Percentiles rank a stretch among this genome's conserved stretches.
phyloP scores from a whole-genome alignment of 2,797 vertebrate species.

The Xerus rutilus region DNA sequence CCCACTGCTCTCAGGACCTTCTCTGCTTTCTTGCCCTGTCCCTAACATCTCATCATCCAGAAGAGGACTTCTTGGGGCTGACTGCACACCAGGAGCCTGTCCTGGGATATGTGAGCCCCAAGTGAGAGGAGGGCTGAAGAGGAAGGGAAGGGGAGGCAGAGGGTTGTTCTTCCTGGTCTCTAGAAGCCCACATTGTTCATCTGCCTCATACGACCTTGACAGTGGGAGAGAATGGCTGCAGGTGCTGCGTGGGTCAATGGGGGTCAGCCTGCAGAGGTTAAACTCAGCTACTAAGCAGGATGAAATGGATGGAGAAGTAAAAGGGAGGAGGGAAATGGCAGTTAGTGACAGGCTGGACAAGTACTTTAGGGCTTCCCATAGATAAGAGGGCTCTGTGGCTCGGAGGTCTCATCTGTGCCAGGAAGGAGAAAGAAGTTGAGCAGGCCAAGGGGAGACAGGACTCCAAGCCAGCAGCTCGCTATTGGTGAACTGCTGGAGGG shows the following conservation, averaged over 20 bases:
- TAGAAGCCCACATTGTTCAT: neutral
- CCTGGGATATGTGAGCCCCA: neutral
- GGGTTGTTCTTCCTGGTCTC: neutral
- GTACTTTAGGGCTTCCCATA: neutral
- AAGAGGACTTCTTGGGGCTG: neutral
- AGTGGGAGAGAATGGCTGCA: neutral
- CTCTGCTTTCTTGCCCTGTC: neutral
- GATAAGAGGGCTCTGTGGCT: neutral
- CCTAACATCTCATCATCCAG: neutral
- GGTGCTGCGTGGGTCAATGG: neutral
- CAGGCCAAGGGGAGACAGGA: too few relatives aligned
- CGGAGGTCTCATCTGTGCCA: too few relatives aligned
- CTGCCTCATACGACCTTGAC: too few relatives aligned
- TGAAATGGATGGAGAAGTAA: accelerated
- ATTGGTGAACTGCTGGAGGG: too few relatives aligned
- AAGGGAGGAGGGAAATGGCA: neutral
- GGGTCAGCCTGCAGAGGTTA: neutral
- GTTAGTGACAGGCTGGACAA: neutral
- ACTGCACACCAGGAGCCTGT: neutral
- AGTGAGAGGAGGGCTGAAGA: neutral
- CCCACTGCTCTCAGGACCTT: neutral
- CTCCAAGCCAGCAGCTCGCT: neutral
- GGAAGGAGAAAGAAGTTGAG: neutral
- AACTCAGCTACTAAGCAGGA: neutral
- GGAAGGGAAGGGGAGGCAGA: neutral